phyloP scores from a whole-genome alignment of 2,888 invertebrate species.

The Melinaea menophilus region DNA sequence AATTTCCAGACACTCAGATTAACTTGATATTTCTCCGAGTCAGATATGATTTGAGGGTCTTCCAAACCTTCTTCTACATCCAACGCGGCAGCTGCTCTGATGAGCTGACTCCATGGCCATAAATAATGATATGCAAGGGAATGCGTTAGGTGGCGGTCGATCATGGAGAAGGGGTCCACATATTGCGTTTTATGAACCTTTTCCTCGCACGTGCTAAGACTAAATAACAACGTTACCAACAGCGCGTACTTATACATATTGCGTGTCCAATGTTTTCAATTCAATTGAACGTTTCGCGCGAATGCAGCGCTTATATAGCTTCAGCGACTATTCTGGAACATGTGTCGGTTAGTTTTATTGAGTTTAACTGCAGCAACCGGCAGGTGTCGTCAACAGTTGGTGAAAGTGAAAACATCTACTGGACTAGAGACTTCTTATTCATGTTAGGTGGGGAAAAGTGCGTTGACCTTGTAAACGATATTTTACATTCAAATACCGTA shows the following conservation, averaged over 20 bases:
- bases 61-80: conserved; percentile 55
- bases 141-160: conserved; percentile 63
- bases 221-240: conserved; percentile 47
- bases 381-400: conserved; percentile 60
- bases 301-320: conserved; percentile 60
- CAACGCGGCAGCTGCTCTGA: conserved; percentile 56
- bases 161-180: conserved; percentile 58
- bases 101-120: conserved; percentile 69
- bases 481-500: conserved; percentile 1
- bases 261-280: conserved; percentile 23
- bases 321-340: conserved; percentile 67
- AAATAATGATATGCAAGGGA: conserved; percentile 60
- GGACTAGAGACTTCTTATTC: conserved; percentile 31
- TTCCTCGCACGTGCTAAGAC: conserved; percentile 45
- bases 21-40: conserved; percentile 55
- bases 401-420: conserved; percentile 37
- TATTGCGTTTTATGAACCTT: conserved; percentile 41
- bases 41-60: conserved; percentile 62
- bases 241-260: conserved; percentile 57
- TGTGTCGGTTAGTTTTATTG: conserved; percentile 52
- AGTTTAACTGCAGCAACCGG: conserved; percentile 52
- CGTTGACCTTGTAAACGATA: conserved; percentile 23
- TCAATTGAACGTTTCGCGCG: conserved; percentile 38
- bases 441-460: conserved; percentile 31
- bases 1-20: conserved; percentile 59